Base-by-base conservation (phyloP, 92 coral and sea anemone species). In the Galaxea fascicularis region DNA sequence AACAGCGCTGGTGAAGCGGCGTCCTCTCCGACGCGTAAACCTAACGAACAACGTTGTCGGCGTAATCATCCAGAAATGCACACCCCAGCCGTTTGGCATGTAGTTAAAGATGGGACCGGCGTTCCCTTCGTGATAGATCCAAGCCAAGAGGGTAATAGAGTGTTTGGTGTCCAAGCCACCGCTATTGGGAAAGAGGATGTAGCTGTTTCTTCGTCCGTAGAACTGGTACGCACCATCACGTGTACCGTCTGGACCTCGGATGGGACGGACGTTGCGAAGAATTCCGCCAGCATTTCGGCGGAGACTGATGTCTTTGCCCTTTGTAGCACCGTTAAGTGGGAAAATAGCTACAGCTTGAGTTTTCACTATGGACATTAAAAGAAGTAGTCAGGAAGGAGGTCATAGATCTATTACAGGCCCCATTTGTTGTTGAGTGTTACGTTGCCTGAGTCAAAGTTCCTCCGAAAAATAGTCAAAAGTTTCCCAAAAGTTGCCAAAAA, bases 101-200 rank as follows among this genome's bases (percentile, higher is more conserved):
- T 88, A 91, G 78, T 79, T 58, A 69, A 89, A 85, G 71, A 89
- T 89, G 17, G 95, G 95, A 28, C 95, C 95, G 21, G 89, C 64
- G 59, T 83, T 76, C 15, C 93, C 95, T 30, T 80, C 76, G 75
- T 90, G 91, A 45, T 87, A 77, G 25, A 92, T 84, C 91, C 90
- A 92, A 25, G 95, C 95, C 87, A 90, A 75, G 15, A 92, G 87
- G 6, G 95, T 86, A 60, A 92, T 90, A 29, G 95, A 92, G 21
- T 79, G 74, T 26, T 77, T 71, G 17, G 93, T 81, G 84, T 92
- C 95, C 29, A 92, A 74, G 53, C 79, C 79, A 25, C 89, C 92
- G 35, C 78, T 45, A 65, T 89, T 89, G 35, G 86, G 74, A 67
- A 89, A 89, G 35, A 69, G 86, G 27, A 85, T 73, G 72, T 77